phyloP scores from a whole-genome alignment of 2,113 vertebrate genomes.

The Uropsilus gracilis region DNA sequence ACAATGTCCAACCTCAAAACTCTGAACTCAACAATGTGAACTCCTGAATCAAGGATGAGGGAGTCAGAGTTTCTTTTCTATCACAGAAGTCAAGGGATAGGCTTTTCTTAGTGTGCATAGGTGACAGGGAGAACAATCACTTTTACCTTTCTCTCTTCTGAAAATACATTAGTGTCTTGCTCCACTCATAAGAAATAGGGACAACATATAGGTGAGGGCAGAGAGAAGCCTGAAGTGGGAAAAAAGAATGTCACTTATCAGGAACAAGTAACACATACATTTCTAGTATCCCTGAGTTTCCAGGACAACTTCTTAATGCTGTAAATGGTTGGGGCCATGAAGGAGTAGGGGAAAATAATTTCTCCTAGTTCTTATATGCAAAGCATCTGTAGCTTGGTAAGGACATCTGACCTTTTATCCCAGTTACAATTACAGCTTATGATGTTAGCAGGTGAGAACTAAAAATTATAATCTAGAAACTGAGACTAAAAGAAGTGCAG shows the following conservation, averaged over 20 bases:
- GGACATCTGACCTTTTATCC: background rate
- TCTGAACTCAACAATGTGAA: background rate
- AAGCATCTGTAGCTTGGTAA: background rate
- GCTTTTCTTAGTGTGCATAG: background rate
- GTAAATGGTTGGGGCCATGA: background rate
- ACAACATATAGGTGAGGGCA: background rate
- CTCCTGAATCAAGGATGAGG: background rate
- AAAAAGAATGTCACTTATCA: background rate
- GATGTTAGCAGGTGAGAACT: background rate
- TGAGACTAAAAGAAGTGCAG: background rate
- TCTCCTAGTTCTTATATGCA: background rate
- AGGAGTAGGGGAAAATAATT: background rate
- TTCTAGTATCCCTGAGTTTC: background rate
- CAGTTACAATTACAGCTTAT: background rate
- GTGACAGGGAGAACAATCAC: background rate
- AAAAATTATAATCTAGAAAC: background rate
- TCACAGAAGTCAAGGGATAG: background rate
- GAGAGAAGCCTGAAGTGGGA: background rate
- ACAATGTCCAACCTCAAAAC: background rate
- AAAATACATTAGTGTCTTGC: background rate
- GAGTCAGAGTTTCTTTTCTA: background rate
- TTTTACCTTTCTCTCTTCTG: background rate
- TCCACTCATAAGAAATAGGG: background rate
- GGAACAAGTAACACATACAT: background rate
- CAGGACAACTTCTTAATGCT: background rate